Conservation (phyloP, 2,797 vertebrate species). For the Lepus oiostolus region DNA sequence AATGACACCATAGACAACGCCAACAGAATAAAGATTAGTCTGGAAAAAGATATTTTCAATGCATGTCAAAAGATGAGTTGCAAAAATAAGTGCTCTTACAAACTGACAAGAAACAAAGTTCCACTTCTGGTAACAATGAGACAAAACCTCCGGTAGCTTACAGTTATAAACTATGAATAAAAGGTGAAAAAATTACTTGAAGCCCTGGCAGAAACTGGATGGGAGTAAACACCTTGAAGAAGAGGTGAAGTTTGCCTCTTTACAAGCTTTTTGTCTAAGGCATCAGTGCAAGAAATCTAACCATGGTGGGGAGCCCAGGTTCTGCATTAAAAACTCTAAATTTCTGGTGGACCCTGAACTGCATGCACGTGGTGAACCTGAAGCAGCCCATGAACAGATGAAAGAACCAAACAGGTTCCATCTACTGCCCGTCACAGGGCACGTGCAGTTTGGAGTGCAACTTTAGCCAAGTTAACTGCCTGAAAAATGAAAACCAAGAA, state of each 20-base stretch:
- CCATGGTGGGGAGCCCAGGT: no score
- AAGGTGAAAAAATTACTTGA: background rate
- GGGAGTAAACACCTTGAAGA: background rate
- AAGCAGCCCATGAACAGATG: background rate
- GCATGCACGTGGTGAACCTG: rapidly evolving
- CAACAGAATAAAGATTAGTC: background rate
- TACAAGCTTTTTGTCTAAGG: background rate
- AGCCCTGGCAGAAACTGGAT: background rate
- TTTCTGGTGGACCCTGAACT: background rate
- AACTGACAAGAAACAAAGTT: background rate
- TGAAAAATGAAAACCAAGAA: background rate
- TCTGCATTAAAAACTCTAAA: background rate
- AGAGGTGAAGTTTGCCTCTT: background rate
- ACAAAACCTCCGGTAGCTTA: background rate
- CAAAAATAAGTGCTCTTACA: slow-evolving; percentile 29
- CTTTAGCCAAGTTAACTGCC: background rate
- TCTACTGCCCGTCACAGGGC: background rate
- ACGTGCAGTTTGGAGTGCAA: background rate
- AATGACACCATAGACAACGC: background rate
- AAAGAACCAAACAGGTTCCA: background rate
- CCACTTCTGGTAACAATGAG: background rate
- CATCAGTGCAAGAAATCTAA: background rate
- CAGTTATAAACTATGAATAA: background rate
- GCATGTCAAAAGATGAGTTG: background rate
- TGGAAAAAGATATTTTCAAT: background rate